Percentiles rank a stretch among this genome's conserved stretches.
These are phyloP conservation scores for Pseudochromis fuscus DNA, from an alignment of 2,797 vertebrate species.

Conservation along the genomic window DNA sequence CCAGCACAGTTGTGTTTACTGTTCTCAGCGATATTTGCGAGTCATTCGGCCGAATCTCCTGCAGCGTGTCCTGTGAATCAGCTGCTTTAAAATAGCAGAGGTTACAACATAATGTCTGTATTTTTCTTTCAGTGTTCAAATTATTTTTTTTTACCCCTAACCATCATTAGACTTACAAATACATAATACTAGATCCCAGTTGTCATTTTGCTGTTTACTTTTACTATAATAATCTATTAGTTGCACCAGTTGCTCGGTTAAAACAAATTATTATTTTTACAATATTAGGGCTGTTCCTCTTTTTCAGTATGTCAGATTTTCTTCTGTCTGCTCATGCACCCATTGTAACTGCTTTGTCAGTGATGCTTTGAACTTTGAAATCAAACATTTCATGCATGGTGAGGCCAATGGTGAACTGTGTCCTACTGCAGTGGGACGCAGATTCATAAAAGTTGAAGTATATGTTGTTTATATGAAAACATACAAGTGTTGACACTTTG, in stretches of 20 bases:
- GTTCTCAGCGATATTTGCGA: background rate
- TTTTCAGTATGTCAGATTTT: background rate
- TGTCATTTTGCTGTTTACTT: background rate
- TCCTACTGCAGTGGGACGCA: background rate
- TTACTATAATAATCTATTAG: background rate
- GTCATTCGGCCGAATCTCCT: constrained; percentile 10
- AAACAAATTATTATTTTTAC: background rate
- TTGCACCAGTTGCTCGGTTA: background rate
- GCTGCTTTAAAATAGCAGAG: background rate
- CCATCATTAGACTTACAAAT: too few species aligned
- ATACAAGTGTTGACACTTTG: too few species aligned
- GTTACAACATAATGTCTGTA: background rate
- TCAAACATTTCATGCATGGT: constrained; percentile 19
- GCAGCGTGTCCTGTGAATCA: background rate
- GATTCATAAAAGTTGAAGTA: constrained; percentile 3
- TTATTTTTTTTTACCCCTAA: too few species aligned
- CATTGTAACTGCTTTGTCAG: background rate
- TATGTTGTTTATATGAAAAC: background rate
- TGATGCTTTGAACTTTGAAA: constrained; percentile 4
- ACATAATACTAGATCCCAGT: too few species aligned
- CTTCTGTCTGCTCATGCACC: background rate
- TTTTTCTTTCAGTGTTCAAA: too few species aligned
- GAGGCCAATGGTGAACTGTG: constrained; percentile 1
- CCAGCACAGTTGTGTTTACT: constrained; percentile 58
- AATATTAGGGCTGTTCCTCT: too few species aligned